phyloP scores from a whole-genome alignment of 2,888 invertebrate genomes.

The Lepidochrysops patricia region DNA sequence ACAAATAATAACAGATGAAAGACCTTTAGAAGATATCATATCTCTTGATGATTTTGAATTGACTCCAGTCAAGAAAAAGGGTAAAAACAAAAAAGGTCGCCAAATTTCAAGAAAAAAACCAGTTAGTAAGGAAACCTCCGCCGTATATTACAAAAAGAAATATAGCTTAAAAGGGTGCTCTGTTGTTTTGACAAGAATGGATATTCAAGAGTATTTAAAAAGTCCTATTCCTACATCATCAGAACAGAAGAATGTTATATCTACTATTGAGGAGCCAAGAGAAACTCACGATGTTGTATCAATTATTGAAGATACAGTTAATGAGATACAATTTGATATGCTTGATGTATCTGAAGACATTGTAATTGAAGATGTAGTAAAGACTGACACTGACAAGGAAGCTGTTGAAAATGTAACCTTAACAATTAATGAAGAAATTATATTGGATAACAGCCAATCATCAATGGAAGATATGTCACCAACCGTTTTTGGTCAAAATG shows the following conservation, averaged over 20 bases:
- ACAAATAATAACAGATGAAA: constrained; percentile 58
- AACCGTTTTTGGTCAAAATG: constrained; percentile 28
- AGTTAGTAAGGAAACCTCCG: constrained; percentile 26
- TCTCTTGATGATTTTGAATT: constrained; percentile 52
- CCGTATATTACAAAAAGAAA: constrained; percentile 19
- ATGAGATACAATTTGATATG: constrained; percentile 61
- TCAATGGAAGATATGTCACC: constrained; percentile 34
- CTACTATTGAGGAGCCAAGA: constrained; percentile 15
- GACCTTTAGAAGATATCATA: constrained; percentile 60
- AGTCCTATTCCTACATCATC: constrained; percentile 3
- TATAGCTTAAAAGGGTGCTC: constrained; percentile 44
- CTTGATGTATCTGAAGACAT: constrained; percentile 67
- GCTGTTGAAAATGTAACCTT: constrained; percentile 29
- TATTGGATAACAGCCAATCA: constrained; percentile 58
- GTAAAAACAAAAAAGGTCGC: constrained; percentile 30
- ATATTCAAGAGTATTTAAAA: constrained; percentile 37
- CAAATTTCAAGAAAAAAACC: constrained; percentile 30
- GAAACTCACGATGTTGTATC: not conserved
- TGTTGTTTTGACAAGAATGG: constrained; percentile 40
- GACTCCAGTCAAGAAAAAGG: constrained; percentile 30
- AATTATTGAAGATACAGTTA: constrained; percentile 30
- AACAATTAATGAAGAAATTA: constrained; percentile 47
- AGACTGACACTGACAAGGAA: constrained; percentile 40
- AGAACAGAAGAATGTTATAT: not conserved
- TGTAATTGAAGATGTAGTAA: constrained; percentile 52